Evolutionary conservation across 2,113 vertebrate genomes (phyloP).

Genomic region (Calyptommatus sinebrachiatus): DNA sequence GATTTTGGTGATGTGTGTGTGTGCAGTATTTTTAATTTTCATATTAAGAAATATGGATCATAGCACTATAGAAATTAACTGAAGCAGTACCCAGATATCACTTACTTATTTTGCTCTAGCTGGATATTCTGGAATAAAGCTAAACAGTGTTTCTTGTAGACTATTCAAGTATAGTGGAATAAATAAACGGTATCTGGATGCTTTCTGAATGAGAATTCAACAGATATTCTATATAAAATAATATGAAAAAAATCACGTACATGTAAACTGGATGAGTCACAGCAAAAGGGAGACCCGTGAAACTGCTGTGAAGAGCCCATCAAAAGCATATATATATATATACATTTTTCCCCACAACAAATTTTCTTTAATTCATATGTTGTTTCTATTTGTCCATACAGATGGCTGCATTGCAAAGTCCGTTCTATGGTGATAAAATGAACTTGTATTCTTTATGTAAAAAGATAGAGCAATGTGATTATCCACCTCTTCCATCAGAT

Average conservation of each 20-base stretch:
- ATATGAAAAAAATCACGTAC: conserved; percentile 4
- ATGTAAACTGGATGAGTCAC: not conserved
- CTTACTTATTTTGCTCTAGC: too few relatives aligned
- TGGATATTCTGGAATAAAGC: too few relatives aligned
- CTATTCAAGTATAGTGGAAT: too few relatives aligned
- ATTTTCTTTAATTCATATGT: conserved; percentile 11
- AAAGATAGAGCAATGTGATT: conserved; percentile 99
- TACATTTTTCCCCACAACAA: not conserved
- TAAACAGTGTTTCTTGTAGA: too few relatives aligned
- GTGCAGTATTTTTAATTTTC: not conserved
- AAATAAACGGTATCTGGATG: too few relatives aligned
- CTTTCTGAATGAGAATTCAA: not conserved
- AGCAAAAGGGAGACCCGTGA: conserved; percentile 18
- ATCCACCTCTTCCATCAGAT: conserved; percentile 97
- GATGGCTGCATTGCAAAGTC: conserved; percentile 98
- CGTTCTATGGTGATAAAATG: conserved; percentile 99
- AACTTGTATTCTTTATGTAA: conserved; percentile 98
- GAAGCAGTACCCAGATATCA: too few relatives aligned
- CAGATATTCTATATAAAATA: not conserved
- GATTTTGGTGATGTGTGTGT: not conserved
- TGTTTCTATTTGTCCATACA: conserved; percentile 57
- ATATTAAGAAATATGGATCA: not conserved
- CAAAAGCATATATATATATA: not conserved
- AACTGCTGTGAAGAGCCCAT: not conserved
- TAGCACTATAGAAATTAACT: not conserved